Evolutionary conservation across 2,113 vertebrate species (phyloP).

Genomic region (Clarias batrachus): DNA sequence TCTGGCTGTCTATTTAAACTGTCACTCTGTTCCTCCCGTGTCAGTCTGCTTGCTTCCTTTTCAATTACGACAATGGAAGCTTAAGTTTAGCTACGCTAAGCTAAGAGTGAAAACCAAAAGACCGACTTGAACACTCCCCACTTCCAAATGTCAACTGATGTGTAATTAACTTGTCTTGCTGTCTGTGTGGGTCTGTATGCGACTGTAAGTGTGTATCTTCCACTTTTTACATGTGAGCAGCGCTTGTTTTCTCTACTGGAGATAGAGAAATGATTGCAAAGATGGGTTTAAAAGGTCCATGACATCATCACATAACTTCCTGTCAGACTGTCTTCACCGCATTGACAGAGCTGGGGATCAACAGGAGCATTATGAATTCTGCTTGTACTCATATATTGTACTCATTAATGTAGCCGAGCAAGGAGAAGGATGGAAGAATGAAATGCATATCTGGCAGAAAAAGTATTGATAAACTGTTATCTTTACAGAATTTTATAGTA

Average conservation of each 20-base stretch:
- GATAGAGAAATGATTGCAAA: background rate
- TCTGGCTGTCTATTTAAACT: constrained; percentile 43
- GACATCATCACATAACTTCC: constrained; percentile 14
- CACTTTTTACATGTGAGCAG: background rate
- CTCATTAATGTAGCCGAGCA: background rate
- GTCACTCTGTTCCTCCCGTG: constrained; percentile 35
- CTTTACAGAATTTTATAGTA: background rate
- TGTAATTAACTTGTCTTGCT: constrained; percentile 25
- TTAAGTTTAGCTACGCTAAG: constrained; percentile 33
- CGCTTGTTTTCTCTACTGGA: background rate
- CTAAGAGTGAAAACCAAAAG: constrained; percentile 26
- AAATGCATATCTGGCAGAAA: constrained; percentile 9
- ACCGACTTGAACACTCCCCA: constrained; percentile 43
- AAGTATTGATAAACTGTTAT: background rate
- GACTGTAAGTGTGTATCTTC: background rate
- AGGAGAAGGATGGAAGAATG: constrained; percentile 2
- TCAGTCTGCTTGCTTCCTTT: constrained; percentile 50
- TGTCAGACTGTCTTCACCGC: background rate
- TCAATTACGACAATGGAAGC: constrained; percentile 59
- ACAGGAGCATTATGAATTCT: background rate
- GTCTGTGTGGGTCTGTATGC: background rate
- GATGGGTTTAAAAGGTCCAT: background rate
- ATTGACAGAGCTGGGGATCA: background rate
- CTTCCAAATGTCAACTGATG: constrained; percentile 30
- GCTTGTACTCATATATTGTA: background rate